phyloP scores from a whole-genome alignment of 2,888 invertebrate genomes.

The Scaptomyza reducta region DNA sequence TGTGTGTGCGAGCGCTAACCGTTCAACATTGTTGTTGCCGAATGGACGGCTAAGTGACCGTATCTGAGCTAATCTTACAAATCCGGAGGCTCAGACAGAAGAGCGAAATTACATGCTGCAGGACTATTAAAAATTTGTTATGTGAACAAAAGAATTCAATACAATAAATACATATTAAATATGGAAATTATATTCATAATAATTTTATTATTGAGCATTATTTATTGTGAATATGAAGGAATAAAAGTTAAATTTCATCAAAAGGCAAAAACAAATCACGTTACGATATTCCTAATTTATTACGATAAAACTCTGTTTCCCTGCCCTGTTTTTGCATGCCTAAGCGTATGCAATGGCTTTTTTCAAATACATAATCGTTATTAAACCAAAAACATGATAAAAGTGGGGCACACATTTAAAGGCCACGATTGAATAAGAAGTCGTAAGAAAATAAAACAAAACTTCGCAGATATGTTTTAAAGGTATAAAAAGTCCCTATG shows the following conservation, averaged over 20 bases:
- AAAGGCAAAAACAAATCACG: no score
- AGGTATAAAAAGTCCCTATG: not conserved
- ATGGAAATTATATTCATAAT: slow-evolving; percentile 16
- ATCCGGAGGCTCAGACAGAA: slow-evolving; percentile 17
- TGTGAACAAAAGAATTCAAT: slow-evolving; percentile 60
- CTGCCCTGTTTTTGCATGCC: no score
- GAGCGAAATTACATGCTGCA: slow-evolving; percentile 28
- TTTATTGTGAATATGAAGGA: no score
- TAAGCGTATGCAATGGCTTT: no score
- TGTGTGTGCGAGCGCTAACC: slow-evolving; percentile 24
- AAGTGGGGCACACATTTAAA: no score
- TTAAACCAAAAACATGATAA: no score
- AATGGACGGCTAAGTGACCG: slow-evolving; percentile 25
- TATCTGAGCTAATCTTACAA: slow-evolving; percentile 17
- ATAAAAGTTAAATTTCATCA: no score
- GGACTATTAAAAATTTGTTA: slow-evolving; percentile 63
- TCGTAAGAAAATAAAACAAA: not conserved
- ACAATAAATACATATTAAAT: slow-evolving; percentile 73
- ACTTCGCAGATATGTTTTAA: not conserved
- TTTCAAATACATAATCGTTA: no score
- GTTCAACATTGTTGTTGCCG: slow-evolving; percentile 45
- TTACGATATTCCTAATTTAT: no score
- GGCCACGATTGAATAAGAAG: no score
- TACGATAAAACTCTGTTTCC: no score
- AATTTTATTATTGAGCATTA: not conserved